These are phyloP conservation scores for Caerostris extrusa DNA, from an alignment of 1,140 invertebrate genomes.

Conservation along the genomic window DNA sequence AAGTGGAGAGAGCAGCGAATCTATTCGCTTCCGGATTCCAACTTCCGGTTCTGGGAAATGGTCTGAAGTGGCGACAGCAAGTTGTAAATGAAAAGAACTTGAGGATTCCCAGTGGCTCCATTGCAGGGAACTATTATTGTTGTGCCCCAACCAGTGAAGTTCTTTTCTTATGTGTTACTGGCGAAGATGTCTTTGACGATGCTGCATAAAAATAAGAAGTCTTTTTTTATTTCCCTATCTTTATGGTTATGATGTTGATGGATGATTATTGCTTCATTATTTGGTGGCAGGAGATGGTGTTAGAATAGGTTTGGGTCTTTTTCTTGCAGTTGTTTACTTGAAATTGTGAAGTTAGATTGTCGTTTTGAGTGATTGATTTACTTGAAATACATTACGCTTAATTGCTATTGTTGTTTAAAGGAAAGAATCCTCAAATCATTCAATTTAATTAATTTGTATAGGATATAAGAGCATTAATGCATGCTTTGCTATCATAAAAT, in stretches of 20 bases:
- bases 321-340: too few relatives aligned
- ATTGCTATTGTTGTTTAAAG: too few relatives aligned
- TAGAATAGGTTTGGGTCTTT: too few relatives aligned
- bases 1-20: constrained; percentile 54
- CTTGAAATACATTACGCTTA: too few relatives aligned
- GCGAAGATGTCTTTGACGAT: neutral
- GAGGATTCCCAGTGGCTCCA: neutral
- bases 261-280: constrained; percentile 13
- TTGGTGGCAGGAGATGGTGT: neutral
- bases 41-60: constrained; percentile 61
- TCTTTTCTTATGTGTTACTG: constrained; percentile 23
- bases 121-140: constrained; percentile 28
- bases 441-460: too few relatives aligned
- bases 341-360: too few relatives aligned
- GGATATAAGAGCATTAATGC: too few relatives aligned
- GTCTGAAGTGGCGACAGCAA: constrained; percentile 53
- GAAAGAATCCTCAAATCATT: too few relatives aligned
- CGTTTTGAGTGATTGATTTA: too few relatives aligned
- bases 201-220: constrained; percentile 8
- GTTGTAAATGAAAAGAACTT: constrained; percentile 63
- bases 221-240: neutral
- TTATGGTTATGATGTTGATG: neutral
- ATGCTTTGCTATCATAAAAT: too few relatives aligned
- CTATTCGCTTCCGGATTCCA: constrained; percentile 44
- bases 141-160: neutral